Evolutionary conservation across 2,113 vertebrate species (phyloP).

Genomic region (Sclerurus mexicanus): DNA sequence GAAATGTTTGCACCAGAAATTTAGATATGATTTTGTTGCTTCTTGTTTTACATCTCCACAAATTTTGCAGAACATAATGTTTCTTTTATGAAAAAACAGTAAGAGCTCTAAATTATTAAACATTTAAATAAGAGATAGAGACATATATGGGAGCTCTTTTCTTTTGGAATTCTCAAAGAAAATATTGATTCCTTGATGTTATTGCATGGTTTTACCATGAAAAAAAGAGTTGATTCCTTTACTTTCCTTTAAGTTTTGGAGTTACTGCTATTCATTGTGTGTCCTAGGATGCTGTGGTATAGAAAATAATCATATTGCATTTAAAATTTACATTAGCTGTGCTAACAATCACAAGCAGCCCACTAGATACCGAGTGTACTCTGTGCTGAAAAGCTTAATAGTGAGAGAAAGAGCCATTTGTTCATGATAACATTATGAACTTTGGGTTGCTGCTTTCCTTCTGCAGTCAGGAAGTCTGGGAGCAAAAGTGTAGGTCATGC

Average conservation of each 20-base stretch:
- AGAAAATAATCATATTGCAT: background rate
- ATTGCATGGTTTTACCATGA: background rate
- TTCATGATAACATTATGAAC: accelerated
- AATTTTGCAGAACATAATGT: constrained; percentile 13
- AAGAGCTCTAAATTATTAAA: constrained; percentile 43
- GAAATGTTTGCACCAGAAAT: background rate
- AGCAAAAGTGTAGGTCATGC: background rate
- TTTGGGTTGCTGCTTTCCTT: background rate
- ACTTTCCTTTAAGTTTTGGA: background rate
- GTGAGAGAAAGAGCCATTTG: background rate
- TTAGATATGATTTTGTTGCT: background rate
- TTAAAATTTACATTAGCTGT: background rate
- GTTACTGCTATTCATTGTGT: background rate
- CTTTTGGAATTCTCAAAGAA: background rate
- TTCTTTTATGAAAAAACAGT: constrained; percentile 37
- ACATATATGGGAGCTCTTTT: background rate
- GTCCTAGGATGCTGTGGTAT: background rate
- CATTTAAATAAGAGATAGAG: background rate
- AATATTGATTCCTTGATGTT: background rate
- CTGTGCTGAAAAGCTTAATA: background rate
- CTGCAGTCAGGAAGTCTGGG: background rate
- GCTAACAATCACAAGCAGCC: background rate
- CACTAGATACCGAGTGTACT: too few species aligned
- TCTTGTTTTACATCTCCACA: background rate
- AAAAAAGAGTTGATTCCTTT: background rate